A percentile compares a stretch with the other conserved stretches of the same genome.
phyloP scores from a whole-genome alignment of 2,888 invertebrate species.

The Hyposoter dolosus region DNA sequence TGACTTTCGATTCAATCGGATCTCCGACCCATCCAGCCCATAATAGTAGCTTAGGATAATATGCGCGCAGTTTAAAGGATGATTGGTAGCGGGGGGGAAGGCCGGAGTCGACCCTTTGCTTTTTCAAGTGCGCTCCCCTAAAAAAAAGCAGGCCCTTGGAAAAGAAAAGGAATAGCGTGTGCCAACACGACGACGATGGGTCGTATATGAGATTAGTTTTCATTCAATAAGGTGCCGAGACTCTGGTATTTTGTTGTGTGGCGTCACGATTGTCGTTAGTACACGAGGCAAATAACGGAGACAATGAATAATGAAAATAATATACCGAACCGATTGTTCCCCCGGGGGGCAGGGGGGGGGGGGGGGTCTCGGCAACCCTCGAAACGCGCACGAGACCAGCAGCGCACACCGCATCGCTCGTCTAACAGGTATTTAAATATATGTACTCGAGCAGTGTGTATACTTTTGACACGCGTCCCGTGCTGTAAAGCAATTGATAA shows the following conservation, averaged over 20 bases:
- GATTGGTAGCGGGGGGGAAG: constrained; percentile 9
- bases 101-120: constrained; percentile 33
- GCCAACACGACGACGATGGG: constrained; percentile 48
- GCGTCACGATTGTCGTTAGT: constrained; percentile 34
- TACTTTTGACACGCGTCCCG: constrained; percentile 42
- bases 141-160: background rate
- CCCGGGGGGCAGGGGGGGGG: too few species aligned
- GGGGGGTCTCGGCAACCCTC: constrained; percentile 65
- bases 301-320: constrained; percentile 66
- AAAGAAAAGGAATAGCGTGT: constrained; percentile 70
- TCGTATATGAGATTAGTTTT: constrained; percentile 80
- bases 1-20: constrained; percentile 54
- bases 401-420: constrained; percentile 67
- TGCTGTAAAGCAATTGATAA: constrained; percentile 51
- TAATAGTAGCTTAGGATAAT: constrained; percentile 17
- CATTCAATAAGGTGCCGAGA: constrained; percentile 77
- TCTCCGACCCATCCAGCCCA: background rate
- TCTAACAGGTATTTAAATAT: constrained; percentile 72
- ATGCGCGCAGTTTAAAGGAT: constrained; percentile 21
- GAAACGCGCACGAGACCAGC: constrained; percentile 74
- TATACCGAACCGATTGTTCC: constrained; percentile 78
- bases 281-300: constrained; percentile 35
- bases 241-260: constrained; percentile 69
- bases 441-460: background rate
- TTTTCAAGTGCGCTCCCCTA: constrained; percentile 21